Conservation (phyloP, 1,140 invertebrate genomes). For the Coptotermes formosanus region DNA sequence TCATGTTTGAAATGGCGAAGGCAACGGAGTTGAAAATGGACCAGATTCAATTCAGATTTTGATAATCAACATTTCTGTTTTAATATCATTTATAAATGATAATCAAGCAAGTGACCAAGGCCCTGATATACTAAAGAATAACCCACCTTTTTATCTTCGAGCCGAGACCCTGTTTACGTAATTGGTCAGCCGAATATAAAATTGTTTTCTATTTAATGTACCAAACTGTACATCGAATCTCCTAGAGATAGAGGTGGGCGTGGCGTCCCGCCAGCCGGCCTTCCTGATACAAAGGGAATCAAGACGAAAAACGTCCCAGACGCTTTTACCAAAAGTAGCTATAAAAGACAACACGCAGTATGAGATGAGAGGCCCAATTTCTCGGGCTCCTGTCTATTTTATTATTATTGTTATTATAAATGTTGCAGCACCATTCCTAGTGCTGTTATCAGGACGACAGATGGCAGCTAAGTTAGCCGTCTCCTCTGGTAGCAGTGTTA, state of each 20-base stretch:
- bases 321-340: conserved; percentile 18
- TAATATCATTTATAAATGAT: too few relatives aligned
- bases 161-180: too few relatives aligned
- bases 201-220: background rate
- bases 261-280: background rate
- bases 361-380: conserved; percentile 7
- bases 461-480: conserved; percentile 1
- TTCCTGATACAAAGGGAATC: background rate
- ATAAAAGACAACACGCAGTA: background rate
- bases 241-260: background rate
- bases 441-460: conserved; percentile 14
- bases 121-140: too few relatives aligned
- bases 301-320: conserved; percentile 5
- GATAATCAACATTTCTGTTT: too few relatives aligned
- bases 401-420: conserved; percentile 20
- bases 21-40: too few relatives aligned
- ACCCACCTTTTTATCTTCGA: too few relatives aligned
- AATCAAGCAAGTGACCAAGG: too few relatives aligned
- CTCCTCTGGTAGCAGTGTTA: background rate
- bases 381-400: background rate
- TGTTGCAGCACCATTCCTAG: background rate
- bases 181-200: background rate
- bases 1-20: too few relatives aligned
- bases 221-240: background rate
- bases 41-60: too few relatives aligned